A percentile compares a stretch with the other conserved stretches of the same genome.
Conservation (phyloP, 30 jellyfish, hydroid and myxozoan genomes). For the Nemopilema nomurai region DNA sequence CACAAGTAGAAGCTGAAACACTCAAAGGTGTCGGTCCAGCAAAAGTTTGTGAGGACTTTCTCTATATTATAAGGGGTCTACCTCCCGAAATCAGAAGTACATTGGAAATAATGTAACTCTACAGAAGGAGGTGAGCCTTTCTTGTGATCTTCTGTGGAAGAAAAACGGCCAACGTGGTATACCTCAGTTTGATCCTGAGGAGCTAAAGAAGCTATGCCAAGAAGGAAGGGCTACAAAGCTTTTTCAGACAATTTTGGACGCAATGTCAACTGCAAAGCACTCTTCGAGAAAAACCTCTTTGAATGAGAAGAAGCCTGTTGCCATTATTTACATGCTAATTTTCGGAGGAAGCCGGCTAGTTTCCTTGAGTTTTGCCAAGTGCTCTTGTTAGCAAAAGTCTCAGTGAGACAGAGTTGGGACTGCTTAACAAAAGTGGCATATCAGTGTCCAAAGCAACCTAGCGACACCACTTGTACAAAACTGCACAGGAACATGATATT, state of each 20-base stretch:
- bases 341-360: conserved; percentile 22
- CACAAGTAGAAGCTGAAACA: not conserved
- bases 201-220: conserved; percentile 2
- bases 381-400: conserved; percentile 12
- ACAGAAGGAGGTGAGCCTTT: not conserved
- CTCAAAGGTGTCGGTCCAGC: not conserved
- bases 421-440: conserved; percentile 20
- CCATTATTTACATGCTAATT: conserved; percentile 5
- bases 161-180: not conserved
- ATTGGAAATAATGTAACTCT: not conserved
- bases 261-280: not conserved
- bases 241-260: not conserved
- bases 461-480: conserved; percentile 10
- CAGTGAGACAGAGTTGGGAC: conserved; percentile 15
- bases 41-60: not conserved
- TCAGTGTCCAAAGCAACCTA: conserved; percentile 9
- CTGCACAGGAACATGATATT: conserved; percentile 2
- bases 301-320: conserved; percentile 13
- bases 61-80: not conserved
- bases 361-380: not conserved
- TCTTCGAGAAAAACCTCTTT: not conserved
- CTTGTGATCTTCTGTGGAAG: not conserved
- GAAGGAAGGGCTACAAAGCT: conserved; percentile 1
- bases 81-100: not conserved
- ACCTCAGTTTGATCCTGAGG: conserved; percentile 2